Conservation (phyloP, 2,797 vertebrate species). For the Lycodopsis pacificus region DNA sequence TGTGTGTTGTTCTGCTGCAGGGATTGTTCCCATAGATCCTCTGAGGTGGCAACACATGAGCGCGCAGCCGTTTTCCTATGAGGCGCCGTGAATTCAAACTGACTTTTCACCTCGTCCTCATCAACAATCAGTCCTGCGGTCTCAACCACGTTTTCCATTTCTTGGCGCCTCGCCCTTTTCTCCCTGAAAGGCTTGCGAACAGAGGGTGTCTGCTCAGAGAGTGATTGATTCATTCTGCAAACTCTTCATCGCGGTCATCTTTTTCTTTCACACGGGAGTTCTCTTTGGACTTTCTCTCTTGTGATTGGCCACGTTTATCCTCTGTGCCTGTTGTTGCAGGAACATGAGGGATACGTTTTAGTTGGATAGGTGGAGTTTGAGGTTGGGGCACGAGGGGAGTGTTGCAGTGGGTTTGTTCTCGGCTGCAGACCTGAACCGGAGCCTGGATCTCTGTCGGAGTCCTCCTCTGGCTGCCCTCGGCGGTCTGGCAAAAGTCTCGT, state of each 20-base stretch:
- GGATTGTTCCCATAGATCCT: constrained; percentile 6
- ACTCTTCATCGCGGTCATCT: neutral
- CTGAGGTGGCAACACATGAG: constrained; percentile 13
- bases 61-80: neutral
- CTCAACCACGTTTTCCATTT: neutral
- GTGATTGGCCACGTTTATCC: neutral
- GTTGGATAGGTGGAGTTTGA: neutral
- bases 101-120: constrained; percentile 8
- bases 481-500: constrained; percentile 22
- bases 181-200: neutral
- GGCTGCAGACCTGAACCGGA: neutral
- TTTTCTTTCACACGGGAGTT: neutral
- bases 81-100: constrained; percentile 1
- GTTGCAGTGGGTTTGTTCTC: neutral
- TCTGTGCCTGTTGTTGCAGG: neutral
- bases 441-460: constrained; percentile 3
- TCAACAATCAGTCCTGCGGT: neutral
- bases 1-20: constrained; percentile 1
- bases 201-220: neutral
- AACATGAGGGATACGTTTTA: neutral
- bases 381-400: neutral
- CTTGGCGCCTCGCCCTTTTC: neutral
- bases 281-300: neutral
- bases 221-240: neutral
- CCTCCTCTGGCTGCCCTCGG: neutral